Percentiles rank a stretch among this genome's conserved stretches.
phyloP scores from a whole-genome alignment of 2,888 invertebrate genomes.

The Melipona beecheii region DNA sequence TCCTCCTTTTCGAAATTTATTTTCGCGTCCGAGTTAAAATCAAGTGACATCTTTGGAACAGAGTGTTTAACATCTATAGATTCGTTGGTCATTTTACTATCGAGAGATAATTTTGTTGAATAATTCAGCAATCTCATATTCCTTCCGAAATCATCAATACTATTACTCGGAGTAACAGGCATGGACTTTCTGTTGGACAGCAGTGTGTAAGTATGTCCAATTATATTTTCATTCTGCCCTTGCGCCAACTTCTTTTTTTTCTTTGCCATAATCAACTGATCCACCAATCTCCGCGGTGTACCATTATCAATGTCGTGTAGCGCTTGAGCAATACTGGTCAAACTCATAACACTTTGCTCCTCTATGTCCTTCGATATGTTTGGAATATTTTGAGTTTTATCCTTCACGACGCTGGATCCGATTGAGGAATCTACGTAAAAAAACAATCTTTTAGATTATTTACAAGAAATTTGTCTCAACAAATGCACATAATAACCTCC shows the following conservation, averaged over 20 bases:
- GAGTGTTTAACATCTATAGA: constrained; percentile 33
- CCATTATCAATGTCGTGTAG: constrained; percentile 74
- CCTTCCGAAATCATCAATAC: constrained; percentile 28
- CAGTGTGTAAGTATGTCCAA: constrained; percentile 66
- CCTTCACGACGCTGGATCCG: constrained; percentile 23
- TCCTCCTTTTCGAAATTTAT: constrained; percentile 19
- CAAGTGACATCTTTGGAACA: constrained; percentile 32
- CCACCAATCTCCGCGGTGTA: constrained; percentile 78
- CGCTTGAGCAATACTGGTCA: constrained; percentile 79
- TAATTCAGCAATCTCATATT: constrained; percentile 35
- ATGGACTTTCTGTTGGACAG: constrained; percentile 66
- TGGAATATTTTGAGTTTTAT: constrained; percentile 31
- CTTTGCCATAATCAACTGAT: constrained; percentile 77
- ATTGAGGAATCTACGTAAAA: constrained; percentile 32
- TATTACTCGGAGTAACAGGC: constrained; percentile 55
- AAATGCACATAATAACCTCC: constrained; percentile 66
- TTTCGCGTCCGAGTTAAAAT: constrained; percentile 26
- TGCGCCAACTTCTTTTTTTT: constrained; percentile 62
- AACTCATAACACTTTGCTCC: constrained; percentile 78
- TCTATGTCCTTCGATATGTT: constrained; percentile 58
- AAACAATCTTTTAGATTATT: not conserved
- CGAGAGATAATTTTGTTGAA: constrained; percentile 73
- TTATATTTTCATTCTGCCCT: constrained; percentile 41
- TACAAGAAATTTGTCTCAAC: not conserved
- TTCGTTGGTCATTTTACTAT: constrained; percentile 65